Evolutionary conservation across 2,113 vertebrate species (phyloP), one percentile per base, ranked within the genome.

Genomic region (Onychostruthus taczanowskii): DNA sequence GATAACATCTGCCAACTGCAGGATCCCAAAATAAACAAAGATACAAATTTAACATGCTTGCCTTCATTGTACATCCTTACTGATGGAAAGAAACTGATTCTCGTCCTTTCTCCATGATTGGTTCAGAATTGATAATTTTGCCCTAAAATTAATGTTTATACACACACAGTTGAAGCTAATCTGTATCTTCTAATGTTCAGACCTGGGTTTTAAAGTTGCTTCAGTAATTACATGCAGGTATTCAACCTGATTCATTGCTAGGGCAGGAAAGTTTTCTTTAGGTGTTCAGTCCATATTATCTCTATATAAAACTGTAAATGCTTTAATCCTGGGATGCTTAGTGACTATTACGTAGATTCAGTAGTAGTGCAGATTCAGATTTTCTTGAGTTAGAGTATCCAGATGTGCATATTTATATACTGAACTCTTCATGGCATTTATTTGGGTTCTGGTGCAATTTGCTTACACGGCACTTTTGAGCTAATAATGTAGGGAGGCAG

Each of bases 1-100:
- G 64, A 68, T 62, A 84, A 75, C n/a, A 90, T 53, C 81, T 97
- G 86, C 63, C 73, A 86, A 78, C 68, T 87, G 41, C 56, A 89
- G 33, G 24, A 84, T 84, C n/a, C 52, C 52, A 68, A 81, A 92
- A 90, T 83, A 77, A 94, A 63, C 41, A 76, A 67, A 49, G 41
- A 66, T 49, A 64, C 11, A 63, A 61, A 88, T 94, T 63, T 50
- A 74, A 59, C 52, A 53, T 64, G 47, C 61, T 62, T 91, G 77
- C 62, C 68, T 86, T 90, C 83, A 7, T 31, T 86, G 66, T 35
- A 15, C 37, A 13, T 74, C 43, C 43, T 81, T 84, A 67, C 35
- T 59, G 31, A 83, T 84, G 61, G 63, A 79, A 87, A 56, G 58
- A 78, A 49, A 47, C 41, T 12, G 27, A 41, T 77, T 90, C 47